Conservation (phyloP, 2,888 invertebrate species). For the Hypomecis punctinalis region DNA sequence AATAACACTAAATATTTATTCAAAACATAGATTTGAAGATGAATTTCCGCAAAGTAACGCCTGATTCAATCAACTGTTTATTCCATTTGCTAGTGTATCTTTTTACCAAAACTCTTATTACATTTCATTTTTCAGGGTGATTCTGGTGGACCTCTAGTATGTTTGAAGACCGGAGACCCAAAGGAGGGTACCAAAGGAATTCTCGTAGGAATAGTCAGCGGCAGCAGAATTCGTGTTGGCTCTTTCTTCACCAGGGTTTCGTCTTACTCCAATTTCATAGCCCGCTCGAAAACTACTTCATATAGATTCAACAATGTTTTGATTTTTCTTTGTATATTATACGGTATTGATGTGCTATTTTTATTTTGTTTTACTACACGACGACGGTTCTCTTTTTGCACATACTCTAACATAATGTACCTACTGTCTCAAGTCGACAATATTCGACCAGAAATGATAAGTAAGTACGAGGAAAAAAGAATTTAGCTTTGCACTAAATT, state of each 20-base stretch:
- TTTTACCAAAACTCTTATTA: no score
- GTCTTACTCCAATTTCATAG: slow-evolving; percentile 33
- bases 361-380: slow-evolving; percentile 55
- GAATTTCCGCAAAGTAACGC: no score
- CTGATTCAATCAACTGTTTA: no score
- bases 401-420: no score
- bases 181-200: slow-evolving; percentile 52
- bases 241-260: slow-evolving; percentile 56
- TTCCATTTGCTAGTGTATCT: no score
- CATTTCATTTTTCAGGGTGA: slow-evolving; percentile 59
- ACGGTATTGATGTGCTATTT: slow-evolving; percentile 49
- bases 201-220: slow-evolving; percentile 52
- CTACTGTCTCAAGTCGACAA: no score
- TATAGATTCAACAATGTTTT: not conserved
- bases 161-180: slow-evolving; percentile 54
- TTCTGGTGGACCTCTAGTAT: slow-evolving; percentile 71
- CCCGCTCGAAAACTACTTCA: not conserved
- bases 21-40: no score
- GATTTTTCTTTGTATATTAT: slow-evolving; percentile 43
- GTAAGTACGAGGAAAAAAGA: no score
- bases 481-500: no score
- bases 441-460: no score
- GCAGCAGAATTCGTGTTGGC: slow-evolving; percentile 16
- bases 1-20: no score
- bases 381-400: no score